Conservation (phyloP, 2,888 invertebrate species). For the Mythimna albipuncta region DNA sequence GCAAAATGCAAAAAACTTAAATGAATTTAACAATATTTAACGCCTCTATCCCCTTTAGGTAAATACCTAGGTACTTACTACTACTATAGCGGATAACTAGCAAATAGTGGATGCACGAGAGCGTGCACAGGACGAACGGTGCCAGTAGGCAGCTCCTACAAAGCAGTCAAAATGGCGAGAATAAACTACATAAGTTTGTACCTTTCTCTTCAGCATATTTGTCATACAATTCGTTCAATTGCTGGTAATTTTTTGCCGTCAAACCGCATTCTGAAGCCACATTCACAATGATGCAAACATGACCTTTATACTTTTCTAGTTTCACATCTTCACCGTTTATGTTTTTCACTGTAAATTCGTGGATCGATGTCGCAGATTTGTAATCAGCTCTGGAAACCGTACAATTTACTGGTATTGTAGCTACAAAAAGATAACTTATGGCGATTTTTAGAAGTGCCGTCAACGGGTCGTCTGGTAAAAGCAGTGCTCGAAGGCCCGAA, state of each 20-base stretch:
- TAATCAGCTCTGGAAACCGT: conserved; percentile 81
- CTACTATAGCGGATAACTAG: not conserved
- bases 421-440: no score
- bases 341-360: conserved; percentile 95
- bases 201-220: conserved; percentile 93
- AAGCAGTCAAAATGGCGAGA: not conserved
- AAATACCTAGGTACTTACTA: not conserved
- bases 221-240: conserved; percentile 94
- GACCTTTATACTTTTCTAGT: conserved; percentile 94
- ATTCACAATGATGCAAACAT: conserved; percentile 96
- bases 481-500: no score
- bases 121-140: not conserved
- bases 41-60: no score
- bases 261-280: conserved; percentile 97
- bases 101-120: no score
- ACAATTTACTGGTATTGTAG: no score
- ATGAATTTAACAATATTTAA: no score
- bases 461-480: no score
- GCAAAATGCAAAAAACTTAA: no score
- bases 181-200: conserved; percentile 60
- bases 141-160: not conserved
- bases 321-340: conserved; percentile 96
- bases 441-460: no score
- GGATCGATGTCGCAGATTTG: conserved; percentile 93
- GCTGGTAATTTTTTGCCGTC: conserved; percentile 95